Percentiles rank a stretch among this genome's conserved stretches.
Evolutionary conservation across 2,797 vertebrate genomes (phyloP).

Genomic region (Pangasius larnaudii): DNA sequence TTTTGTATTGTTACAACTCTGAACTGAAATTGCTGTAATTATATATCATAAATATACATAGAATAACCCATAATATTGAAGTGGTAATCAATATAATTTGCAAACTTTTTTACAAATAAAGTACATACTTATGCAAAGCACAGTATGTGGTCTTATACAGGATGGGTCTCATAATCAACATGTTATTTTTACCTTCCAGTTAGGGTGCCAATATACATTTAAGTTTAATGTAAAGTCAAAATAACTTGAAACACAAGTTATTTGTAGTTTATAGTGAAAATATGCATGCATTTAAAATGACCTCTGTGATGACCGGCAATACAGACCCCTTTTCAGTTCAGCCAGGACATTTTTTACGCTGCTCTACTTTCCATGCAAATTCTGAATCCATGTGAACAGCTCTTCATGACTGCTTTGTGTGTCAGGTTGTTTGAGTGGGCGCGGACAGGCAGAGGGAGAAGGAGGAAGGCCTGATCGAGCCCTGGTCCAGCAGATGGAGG

Average conservation of each 20-base stretch:
- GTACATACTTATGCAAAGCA: not conserved
- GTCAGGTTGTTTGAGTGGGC: conserved; percentile 90
- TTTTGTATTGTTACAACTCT: not conserved
- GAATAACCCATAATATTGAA: not conserved
- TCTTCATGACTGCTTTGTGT: not conserved
- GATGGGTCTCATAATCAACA: not conserved
- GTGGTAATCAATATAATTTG: not conserved
- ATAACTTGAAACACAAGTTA: not conserved
- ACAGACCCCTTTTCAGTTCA: not conserved
- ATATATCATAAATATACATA: not conserved
- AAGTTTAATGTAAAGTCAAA: not conserved
- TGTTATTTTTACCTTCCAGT: not conserved
- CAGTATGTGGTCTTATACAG: not conserved
- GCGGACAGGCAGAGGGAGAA: conserved; percentile 85
- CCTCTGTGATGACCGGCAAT: not conserved
- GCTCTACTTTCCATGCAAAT: not conserved
- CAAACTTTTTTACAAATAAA: not conserved
- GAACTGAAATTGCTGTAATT: not conserved
- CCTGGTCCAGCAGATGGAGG: conserved; percentile 89
- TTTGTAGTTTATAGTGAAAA: not conserved
- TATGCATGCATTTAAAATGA: not conserved
- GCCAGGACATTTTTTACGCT: not conserved
- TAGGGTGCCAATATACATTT: not conserved
- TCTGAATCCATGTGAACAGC: not conserved
- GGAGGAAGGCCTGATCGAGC: conserved; percentile 78